phyloP scores from a whole-genome alignment of 2,113 vertebrate species.

The Pagrus major region DNA sequence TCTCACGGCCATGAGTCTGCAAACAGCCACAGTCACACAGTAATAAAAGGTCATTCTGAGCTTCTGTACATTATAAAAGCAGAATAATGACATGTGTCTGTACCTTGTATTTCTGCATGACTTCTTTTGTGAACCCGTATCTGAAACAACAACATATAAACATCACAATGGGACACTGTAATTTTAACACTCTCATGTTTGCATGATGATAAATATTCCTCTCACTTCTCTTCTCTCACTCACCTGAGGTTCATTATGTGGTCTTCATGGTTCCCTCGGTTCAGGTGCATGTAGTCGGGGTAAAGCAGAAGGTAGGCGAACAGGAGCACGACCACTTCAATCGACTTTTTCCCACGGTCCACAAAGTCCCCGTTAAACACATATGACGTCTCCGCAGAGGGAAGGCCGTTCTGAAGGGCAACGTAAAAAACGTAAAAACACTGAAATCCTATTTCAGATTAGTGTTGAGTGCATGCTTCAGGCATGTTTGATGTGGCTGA shows the following conservation, averaged over 20 bases:
- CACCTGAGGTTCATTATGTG: constrained; percentile 96
- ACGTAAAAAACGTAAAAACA: background rate
- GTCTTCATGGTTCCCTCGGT: constrained; percentile 98
- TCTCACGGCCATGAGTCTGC: constrained; percentile 88
- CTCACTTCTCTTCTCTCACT: background rate
- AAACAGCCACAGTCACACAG: background rate
- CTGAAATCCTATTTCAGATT: too few species aligned
- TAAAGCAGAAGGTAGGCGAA: constrained; percentile 93
- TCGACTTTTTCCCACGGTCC: constrained; percentile 93
- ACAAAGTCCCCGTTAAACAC: constrained; percentile 99
- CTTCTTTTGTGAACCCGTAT: constrained; percentile 96
- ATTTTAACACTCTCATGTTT: background rate
- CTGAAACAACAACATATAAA: constrained; percentile 81
- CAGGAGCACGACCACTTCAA: constrained; percentile 92
- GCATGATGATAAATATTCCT: too few species aligned
- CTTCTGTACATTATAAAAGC: background rate
- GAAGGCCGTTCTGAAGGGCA: constrained; percentile 92
- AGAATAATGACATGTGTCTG: constrained; percentile 15
- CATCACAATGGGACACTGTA: background rate
- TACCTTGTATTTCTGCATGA: constrained; percentile 96
- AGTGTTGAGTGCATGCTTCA: background rate
- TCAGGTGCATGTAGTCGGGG: constrained; percentile 92
- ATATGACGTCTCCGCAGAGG: constrained; percentile 91
- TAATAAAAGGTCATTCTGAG: background rate
- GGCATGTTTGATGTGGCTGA: background rate